A percentile compares a stretch with the other conserved stretches of the same genome.
These are phyloP conservation scores for Esox masquinongy DNA, from an alignment of 2,797 vertebrate genomes.

Conservation along the genomic window DNA sequence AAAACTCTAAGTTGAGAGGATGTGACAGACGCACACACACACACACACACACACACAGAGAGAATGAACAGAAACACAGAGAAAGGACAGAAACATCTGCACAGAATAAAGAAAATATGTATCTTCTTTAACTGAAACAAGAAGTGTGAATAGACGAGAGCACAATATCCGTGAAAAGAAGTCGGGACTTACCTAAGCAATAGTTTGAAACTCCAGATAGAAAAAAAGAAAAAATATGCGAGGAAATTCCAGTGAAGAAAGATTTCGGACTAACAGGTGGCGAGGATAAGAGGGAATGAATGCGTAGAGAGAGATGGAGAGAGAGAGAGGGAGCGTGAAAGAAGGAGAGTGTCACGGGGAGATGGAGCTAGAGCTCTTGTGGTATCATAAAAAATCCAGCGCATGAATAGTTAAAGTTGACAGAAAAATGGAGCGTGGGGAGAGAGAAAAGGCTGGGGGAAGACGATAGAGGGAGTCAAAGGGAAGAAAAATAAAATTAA, in stretches of 20 bases:
- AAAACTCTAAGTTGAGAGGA: neutral
- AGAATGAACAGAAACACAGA: constrained; percentile 1
- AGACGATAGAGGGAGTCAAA: neutral
- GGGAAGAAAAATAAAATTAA: constrained; percentile 28
- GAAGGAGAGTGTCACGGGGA: constrained; percentile 16
- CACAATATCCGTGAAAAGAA: constrained; percentile 5
- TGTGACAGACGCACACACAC: constrained; percentile 1
- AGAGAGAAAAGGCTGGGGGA: constrained; percentile 37
- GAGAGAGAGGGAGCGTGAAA: constrained; percentile 47
- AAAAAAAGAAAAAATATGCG: constrained; percentile 32
- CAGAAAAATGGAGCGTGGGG: constrained; percentile 42
- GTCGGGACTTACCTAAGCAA: constrained; percentile 60
- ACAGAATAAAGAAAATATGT: neutral
- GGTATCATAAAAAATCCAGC: constrained; percentile 63
- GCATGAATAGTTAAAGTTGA: constrained; percentile 58
- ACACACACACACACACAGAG: constrained; percentile 2
- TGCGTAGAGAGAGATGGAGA: constrained; percentile 8
- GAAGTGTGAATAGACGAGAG: neutral
- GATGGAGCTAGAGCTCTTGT: too few species aligned
- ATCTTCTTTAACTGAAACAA: neutral
- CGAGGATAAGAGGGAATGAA: constrained; percentile 13
- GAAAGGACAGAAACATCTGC: neutral
- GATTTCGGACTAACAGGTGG: constrained; percentile 65
- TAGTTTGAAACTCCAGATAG: constrained; percentile 68
- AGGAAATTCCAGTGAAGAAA: constrained; percentile 58